These are phyloP conservation scores for Zygogramma bicolorata DNA, from an alignment of 2,888 invertebrate genomes.

Conservation along the genomic window DNA sequence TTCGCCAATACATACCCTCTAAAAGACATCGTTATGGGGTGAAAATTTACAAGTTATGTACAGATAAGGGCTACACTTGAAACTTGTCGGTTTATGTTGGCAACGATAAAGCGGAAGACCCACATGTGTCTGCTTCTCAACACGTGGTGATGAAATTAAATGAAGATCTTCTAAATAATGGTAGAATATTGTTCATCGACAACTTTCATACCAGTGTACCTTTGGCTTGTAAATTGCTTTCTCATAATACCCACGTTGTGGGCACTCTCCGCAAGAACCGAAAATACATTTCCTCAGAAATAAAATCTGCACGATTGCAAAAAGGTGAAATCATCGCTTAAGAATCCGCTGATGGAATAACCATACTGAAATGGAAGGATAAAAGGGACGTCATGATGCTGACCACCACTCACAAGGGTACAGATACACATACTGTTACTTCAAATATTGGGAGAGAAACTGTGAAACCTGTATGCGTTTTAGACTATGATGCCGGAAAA, in stretches of 20 bases:
- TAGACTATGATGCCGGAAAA: constrained; percentile 13
- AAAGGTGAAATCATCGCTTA: neutral
- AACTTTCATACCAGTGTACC: neutral
- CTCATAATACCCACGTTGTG: neutral
- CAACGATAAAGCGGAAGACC: neutral
- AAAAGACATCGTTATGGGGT: constrained; percentile 52
- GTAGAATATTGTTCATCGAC: neutral
- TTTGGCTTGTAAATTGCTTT: neutral
- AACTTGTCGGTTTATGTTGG: constrained; percentile 36
- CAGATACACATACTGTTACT: neutral
- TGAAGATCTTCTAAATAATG: neutral
- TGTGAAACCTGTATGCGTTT: constrained; percentile 3
- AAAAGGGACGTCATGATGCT: neutral
- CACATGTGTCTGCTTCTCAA: neutral
- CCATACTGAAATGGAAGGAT: neutral
- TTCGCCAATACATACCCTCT: constrained; percentile 42
- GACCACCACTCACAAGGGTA: neutral
- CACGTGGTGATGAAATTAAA: neutral
- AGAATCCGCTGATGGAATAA: neutral
- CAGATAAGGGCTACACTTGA: constrained; percentile 35
- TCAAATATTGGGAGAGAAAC: neutral
- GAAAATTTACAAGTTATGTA: constrained; percentile 33
- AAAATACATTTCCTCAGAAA: neutral
- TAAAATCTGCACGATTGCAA: neutral
- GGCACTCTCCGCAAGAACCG: neutral